Conservation (phyloP, 2,888 invertebrate species). For the Tortricodes alternella region DNA sequence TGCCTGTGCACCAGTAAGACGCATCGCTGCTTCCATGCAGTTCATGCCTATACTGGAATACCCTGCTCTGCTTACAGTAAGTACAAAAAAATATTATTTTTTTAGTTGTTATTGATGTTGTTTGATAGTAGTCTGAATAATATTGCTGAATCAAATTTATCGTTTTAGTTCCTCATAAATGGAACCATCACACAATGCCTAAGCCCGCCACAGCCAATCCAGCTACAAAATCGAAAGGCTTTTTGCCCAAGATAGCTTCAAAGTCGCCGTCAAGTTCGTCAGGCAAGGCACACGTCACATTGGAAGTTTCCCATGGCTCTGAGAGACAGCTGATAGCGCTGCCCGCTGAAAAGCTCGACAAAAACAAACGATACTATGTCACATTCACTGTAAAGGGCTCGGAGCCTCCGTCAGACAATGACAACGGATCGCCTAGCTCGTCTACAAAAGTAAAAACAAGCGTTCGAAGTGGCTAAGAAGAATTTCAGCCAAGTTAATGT, state of each 20-base stretch:
- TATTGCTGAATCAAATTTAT: no score
- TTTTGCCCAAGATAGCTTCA: constrained; percentile 86
- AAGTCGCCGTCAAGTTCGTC: constrained; percentile 61
- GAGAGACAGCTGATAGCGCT: constrained; percentile 93
- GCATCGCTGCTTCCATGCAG: constrained; percentile 94
- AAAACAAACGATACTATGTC: constrained; percentile 95
- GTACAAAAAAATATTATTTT: no score
- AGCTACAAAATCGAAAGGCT: constrained; percentile 75
- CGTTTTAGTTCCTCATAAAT: constrained; percentile 87
- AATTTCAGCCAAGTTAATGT: no score
- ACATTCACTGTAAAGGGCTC: constrained; percentile 95
- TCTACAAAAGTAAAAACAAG: constrained; percentile 67
- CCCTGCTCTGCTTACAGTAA: constrained; percentile 94
- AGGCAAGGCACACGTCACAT: constrained; percentile 83
- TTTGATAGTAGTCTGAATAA: no score
- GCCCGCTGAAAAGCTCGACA: constrained; percentile 93
- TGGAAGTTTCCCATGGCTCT: constrained; percentile 92
- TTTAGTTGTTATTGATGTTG: not conserved
- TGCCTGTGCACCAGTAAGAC: constrained; percentile 93
- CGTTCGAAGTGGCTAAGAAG: constrained; percentile 56
- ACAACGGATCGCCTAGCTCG: constrained; percentile 66
- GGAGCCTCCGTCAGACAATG: constrained; percentile 80
- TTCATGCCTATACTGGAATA: constrained; percentile 94
- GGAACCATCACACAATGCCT: constrained; percentile 91
- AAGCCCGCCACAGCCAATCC: constrained; percentile 84